Conservation (phyloP, 2,113 vertebrate genomes). For the Sander lucioperca region DNA sequence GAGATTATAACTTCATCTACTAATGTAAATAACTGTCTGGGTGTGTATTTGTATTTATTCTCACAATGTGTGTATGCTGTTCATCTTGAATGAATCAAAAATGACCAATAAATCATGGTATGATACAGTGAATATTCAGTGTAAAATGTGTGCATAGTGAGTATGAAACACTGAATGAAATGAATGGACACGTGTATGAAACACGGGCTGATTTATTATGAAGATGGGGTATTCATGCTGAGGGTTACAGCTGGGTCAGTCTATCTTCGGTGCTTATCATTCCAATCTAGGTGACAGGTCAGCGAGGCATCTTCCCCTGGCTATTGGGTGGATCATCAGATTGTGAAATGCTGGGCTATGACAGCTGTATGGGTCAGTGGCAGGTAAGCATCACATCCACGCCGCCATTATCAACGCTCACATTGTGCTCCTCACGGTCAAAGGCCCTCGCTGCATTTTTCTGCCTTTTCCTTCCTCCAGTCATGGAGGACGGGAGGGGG, state of each 20-base stretch:
- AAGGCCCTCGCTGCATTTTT: constrained; percentile 76
- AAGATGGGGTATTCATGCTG: constrained; percentile 45
- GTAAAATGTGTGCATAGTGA: neutral
- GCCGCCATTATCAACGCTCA: constrained; percentile 76
- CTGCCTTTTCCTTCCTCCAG: constrained; percentile 68
- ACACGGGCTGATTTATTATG: neutral
- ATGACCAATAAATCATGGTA: constrained; percentile 68
- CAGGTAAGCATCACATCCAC: constrained; percentile 78
- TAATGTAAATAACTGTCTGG: constrained; percentile 64
- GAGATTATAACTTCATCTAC: constrained; percentile 59
- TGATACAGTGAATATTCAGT: constrained; percentile 2
- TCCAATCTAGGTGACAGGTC: constrained; percentile 70
- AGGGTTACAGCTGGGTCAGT: constrained; percentile 65
- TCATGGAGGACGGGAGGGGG: constrained; percentile 34
- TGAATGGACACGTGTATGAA: neutral
- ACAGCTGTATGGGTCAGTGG: constrained; percentile 75
- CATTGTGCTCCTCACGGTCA: constrained; percentile 78
- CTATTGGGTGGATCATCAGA: constrained; percentile 62
- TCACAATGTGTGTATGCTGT: constrained; percentile 64
- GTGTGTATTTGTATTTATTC: constrained; percentile 83
- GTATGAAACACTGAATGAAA: neutral
- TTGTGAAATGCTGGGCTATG: constrained; percentile 63
- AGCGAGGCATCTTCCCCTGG: constrained; percentile 64
- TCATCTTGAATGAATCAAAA: constrained; percentile 45
- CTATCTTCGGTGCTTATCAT: constrained; percentile 67